phyloP scores from a whole-genome alignment of 2,888 invertebrate genomes.

The Heliconius ismenius region DNA sequence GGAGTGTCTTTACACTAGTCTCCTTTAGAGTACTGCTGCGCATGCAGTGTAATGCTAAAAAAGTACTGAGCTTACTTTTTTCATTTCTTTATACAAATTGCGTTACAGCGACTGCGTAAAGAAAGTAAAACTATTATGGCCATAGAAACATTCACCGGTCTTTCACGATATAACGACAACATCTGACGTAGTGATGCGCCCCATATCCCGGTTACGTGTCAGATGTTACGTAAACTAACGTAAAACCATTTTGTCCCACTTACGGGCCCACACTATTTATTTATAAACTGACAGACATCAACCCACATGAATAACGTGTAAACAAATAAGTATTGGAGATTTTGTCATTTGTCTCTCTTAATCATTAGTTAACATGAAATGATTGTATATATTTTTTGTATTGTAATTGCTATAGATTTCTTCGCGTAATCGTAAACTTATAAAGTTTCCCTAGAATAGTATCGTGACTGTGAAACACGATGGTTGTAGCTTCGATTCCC shows the following conservation, averaged over 20 bases:
- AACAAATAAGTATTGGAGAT: slow-evolving; percentile 1
- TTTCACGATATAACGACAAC: not conserved
- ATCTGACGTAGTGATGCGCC: slow-evolving; percentile 15
- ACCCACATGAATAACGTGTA: not conserved
- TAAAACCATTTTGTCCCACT: slow-evolving; percentile 27
- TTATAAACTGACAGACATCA: slow-evolving; percentile 18
- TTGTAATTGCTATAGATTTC: not conserved
- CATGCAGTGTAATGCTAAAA: too few species aligned
- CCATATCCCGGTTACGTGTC: slow-evolving; percentile 23
- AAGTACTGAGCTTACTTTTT: too few species aligned
- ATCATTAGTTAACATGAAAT: not conserved
- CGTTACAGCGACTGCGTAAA: not conserved
- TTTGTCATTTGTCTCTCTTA: not conserved
- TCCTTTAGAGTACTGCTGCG: too few species aligned
- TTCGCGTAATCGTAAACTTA: not conserved
- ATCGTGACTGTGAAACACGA: not conserved
- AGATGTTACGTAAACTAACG: slow-evolving; percentile 28
- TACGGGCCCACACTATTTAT: slow-evolving; percentile 18
- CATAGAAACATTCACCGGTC: not conserved
- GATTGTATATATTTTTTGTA: not conserved
- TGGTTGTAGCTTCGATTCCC: not conserved
- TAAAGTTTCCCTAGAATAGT: not conserved
- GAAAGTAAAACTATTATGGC: not conserved
- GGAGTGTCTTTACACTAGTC: too few species aligned
- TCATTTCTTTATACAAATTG: not conserved